A percentile compares a stretch with the other conserved stretches of the same genome.
Evolutionary conservation across 2,797 vertebrate species (phyloP).

Genomic region (Acanthurus leucopareius): DNA sequence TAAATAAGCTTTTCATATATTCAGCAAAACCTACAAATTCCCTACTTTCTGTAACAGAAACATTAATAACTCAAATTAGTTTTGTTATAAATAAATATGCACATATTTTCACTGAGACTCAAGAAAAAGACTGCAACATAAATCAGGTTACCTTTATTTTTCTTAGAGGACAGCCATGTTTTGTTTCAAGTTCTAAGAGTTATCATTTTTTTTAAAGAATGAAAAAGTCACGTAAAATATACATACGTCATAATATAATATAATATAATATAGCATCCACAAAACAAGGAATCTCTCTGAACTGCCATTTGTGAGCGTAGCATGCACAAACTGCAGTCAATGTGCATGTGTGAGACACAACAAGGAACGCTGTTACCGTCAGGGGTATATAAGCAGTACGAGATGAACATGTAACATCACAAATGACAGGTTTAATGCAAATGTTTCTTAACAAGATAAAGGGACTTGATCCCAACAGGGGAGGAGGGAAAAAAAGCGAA

Average conservation of each 20-base stretch:
- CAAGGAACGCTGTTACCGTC: conserved; percentile 19
- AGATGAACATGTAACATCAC: conserved; percentile 43
- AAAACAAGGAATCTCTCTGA: conserved; percentile 25
- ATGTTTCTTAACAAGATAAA: conserved; percentile 3
- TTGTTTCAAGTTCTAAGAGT: conserved; percentile 48
- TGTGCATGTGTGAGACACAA: conserved; percentile 37
- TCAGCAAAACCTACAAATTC: background rate
- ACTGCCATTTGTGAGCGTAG: conserved; percentile 30
- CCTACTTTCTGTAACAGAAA: background rate
- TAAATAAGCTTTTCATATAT: conserved; percentile 1
- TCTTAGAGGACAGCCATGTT: conserved; percentile 46
- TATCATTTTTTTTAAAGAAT: conserved; percentile 40
- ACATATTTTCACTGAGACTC: background rate
- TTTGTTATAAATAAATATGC: background rate
- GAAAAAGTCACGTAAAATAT: conserved; percentile 62
- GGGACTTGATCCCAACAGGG: background rate
- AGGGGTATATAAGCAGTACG: conserved; percentile 1
- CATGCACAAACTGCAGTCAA: conserved; percentile 60
- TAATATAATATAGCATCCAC: conserved; percentile 40
- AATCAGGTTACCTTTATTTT: conserved; percentile 60
- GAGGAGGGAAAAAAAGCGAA: background rate
- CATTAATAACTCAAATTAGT: background rate
- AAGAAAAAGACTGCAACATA: conserved; percentile 38
- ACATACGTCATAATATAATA: conserved; percentile 30
- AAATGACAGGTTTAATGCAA: conserved; percentile 2